Percentiles rank a stretch among this genome's conserved stretches.
These are phyloP conservation scores for Austrofundulus limnaeus DNA, from an alignment of 2,113 vertebrate species.

Conservation along the genomic window DNA sequence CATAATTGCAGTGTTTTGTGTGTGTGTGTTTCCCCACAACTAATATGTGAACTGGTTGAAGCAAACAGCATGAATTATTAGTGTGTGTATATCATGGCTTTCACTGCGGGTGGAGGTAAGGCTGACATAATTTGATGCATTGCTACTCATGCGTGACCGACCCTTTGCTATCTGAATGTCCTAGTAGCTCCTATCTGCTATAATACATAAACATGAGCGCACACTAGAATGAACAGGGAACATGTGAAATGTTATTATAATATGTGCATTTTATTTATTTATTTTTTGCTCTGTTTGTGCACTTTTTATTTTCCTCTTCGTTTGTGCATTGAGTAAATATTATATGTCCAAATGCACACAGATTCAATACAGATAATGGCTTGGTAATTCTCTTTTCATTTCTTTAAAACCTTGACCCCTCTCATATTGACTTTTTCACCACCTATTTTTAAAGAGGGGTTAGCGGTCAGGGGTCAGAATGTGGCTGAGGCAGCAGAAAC, in stretches of 20 bases:
- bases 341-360: neutral
- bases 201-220: conserved; percentile 63
- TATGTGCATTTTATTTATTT: conserved; percentile 40
- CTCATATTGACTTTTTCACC: conserved; percentile 23
- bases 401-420: conserved; percentile 42
- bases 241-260: conserved; percentile 29
- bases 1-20: conserved; percentile 48
- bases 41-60: conserved; percentile 48
- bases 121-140: conserved; percentile 64
- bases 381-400: conserved; percentile 30
- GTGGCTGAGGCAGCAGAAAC: conserved; percentile 32
- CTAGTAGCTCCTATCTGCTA: conserved; percentile 36
- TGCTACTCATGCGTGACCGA: conserved; percentile 62
- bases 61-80: conserved; percentile 58
- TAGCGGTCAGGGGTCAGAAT: conserved; percentile 15
- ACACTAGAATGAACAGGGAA: conserved; percentile 23
- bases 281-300: conserved; percentile 25
- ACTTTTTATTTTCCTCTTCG: neutral
- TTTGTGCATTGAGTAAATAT: neutral
- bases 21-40: conserved; percentile 20
- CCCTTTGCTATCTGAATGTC: conserved; percentile 38
- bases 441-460: conserved; percentile 10
- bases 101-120: conserved; percentile 48
- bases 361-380: conserved; percentile 31
- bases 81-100: conserved; percentile 34